Evolutionary conservation across 2,797 vertebrate species (phyloP).

Genomic region (Ceryle rudis): DNA sequence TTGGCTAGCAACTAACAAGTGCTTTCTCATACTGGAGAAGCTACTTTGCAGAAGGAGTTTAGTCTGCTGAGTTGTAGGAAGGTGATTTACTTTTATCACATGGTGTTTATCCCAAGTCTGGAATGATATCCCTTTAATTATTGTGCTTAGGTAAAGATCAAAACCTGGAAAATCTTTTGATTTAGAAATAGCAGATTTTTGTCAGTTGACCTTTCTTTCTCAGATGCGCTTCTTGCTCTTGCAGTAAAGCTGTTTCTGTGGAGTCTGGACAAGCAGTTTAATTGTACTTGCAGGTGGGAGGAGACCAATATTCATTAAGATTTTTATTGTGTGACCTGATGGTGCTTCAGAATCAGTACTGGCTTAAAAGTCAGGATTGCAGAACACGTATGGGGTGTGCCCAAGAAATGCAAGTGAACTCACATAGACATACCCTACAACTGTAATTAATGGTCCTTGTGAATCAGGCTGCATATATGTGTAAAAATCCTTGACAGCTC

Average conservation of each 20-base stretch:
- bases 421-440: neutral
- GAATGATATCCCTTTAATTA: neutral
- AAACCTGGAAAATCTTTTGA: neutral
- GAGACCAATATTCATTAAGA: neutral
- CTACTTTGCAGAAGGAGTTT: neutral
- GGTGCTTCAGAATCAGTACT: neutral
- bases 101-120: neutral
- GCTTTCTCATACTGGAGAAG: neutral
- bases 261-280: neutral
- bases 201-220: neutral
- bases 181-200: neutral
- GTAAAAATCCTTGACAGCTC: constrained; percentile 9
- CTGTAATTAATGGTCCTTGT: neutral
- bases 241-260: neutral
- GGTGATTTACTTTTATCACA: neutral
- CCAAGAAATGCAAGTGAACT: neutral
- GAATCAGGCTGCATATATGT: neutral
- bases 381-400: neutral
- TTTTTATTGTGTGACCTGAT: neutral
- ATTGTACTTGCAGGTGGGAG: neutral
- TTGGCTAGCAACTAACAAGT: neutral
- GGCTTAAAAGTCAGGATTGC: neutral
- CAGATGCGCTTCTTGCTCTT: neutral
- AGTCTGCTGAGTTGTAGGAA: neutral
- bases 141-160: neutral